Evolutionary conservation across 2,888 invertebrate species (phyloP).

Genomic region (Rhopalosiphum nymphaeae): DNA sequence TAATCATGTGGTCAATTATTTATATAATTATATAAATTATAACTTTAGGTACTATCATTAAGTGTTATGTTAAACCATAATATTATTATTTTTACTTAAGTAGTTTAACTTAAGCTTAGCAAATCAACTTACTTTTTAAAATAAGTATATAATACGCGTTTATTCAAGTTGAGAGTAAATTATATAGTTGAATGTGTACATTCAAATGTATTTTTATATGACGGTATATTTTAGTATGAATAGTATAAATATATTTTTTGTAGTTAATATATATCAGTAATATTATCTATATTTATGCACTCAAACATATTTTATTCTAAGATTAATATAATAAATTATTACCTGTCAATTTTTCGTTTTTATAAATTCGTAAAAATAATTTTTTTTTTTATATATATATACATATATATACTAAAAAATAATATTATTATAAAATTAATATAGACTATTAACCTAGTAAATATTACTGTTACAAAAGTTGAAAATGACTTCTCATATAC

Average conservation of each 20-base stretch:
- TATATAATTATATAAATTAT: background rate
- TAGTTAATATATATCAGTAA: background rate
- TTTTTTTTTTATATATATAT: background rate
- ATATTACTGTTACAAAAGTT: background rate
- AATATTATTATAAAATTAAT: background rate
- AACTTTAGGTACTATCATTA: too few species aligned
- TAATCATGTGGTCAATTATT: background rate
- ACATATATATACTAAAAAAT: background rate
- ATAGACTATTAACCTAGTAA: background rate
- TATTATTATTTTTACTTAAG: background rate
- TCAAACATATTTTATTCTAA: background rate
- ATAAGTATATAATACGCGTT: background rate
- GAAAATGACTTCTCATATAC: background rate
- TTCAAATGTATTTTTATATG: background rate
- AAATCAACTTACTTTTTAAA: background rate
- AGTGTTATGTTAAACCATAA: too few species aligned
- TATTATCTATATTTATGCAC: background rate
- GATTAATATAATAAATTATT: background rate
- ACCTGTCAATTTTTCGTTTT: too few species aligned
- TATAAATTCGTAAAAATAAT: background rate
- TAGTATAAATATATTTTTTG: background rate
- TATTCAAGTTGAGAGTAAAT: background rate
- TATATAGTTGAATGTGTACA: background rate
- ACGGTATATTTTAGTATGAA: background rate
- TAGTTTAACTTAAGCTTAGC: background rate